Evolutionary conservation across 2,888 invertebrate genomes (phyloP).

Genomic region (Sarcophaga caerulescens): DNA sequence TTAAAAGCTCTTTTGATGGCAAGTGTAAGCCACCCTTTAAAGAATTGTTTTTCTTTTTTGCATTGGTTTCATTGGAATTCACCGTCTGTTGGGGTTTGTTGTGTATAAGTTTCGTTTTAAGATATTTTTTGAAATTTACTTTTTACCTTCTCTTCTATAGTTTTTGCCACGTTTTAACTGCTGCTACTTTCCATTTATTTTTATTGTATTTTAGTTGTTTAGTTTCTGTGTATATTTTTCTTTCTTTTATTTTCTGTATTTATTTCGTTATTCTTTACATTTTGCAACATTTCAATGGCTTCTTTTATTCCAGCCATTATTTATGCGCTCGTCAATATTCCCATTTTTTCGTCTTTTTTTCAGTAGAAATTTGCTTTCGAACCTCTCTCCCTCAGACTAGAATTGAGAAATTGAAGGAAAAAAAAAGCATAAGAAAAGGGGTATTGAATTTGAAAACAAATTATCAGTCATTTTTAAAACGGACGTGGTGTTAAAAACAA

Average conservation of each 20-base stretch:
- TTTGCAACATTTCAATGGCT: conserved; percentile 69
- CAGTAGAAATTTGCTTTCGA: conserved; percentile 27
- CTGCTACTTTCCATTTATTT: not conserved
- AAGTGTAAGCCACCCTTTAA: conserved; percentile 12
- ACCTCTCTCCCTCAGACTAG: conserved; percentile 48
- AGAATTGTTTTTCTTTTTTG: not conserved
- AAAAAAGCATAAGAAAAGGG: conserved; percentile 51
- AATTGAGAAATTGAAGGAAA: not conserved
- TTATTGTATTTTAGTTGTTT: not conserved
- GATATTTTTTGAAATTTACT: not conserved
- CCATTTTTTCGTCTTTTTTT: not conserved
- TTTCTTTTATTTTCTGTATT: conserved; percentile 13
- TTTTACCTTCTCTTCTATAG: not conserved
- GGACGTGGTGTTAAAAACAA: conserved; percentile 62
- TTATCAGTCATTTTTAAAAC: conserved; percentile 63
- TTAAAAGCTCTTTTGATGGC: conserved; percentile 22
- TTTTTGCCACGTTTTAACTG: conserved; percentile 1
- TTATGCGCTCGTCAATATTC: conserved; percentile 33
- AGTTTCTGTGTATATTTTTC: not conserved
- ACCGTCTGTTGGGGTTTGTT: not conserved
- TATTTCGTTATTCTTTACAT: conserved; percentile 15
- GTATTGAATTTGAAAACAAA: conserved; percentile 50
- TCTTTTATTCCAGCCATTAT: conserved; percentile 51
- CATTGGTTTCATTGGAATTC: not conserved
- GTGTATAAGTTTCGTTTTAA: not conserved